Conservation (phyloP, 2,888 invertebrate species). For the Polylopha cassiicola region DNA sequence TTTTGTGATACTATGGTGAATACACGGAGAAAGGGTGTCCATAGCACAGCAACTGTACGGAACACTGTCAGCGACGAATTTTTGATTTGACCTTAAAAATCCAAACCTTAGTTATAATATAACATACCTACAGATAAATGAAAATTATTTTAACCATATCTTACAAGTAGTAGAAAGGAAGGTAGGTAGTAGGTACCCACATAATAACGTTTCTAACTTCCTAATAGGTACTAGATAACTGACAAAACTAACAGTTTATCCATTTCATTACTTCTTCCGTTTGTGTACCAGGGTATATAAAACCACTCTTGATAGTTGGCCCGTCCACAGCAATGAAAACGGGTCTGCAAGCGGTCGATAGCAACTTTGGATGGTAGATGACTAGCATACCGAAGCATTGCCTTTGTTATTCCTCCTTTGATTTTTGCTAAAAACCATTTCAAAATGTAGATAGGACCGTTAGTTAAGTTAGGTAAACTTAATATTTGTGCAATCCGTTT, state of each 20-base stretch:
- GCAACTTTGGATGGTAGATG: slow-evolving; percentile 74
- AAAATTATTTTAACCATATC: no score
- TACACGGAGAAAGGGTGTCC: slow-evolving; percentile 73
- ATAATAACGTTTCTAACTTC: no score
- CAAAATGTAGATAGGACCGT: no score
- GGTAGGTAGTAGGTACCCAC: no score
- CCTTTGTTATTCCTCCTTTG: slow-evolving; percentile 75
- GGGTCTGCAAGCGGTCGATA: slow-evolving; percentile 78
- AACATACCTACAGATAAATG: no score
- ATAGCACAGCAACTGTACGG: slow-evolving; percentile 81
- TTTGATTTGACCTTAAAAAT: slow-evolving; percentile 44
- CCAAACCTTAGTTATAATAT: no score
- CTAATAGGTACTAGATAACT: no score
- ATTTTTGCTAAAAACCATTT: slow-evolving; percentile 52
- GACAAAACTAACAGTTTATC: slow-evolving; percentile 37
- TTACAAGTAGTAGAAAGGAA: no score
- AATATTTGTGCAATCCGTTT: no score
- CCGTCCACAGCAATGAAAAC: slow-evolving; percentile 80
- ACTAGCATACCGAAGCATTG: slow-evolving; percentile 75
- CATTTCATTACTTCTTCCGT: slow-evolving; percentile 38
- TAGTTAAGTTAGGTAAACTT: no score
- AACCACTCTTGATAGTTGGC: slow-evolving; percentile 80
- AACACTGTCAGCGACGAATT: slow-evolving; percentile 72
- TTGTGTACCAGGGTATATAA: slow-evolving; percentile 74
- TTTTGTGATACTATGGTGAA: slow-evolving; percentile 76